Evolutionary conservation across 2,888 invertebrate species (phyloP).

Genomic region (Lymantria monacha): DNA sequence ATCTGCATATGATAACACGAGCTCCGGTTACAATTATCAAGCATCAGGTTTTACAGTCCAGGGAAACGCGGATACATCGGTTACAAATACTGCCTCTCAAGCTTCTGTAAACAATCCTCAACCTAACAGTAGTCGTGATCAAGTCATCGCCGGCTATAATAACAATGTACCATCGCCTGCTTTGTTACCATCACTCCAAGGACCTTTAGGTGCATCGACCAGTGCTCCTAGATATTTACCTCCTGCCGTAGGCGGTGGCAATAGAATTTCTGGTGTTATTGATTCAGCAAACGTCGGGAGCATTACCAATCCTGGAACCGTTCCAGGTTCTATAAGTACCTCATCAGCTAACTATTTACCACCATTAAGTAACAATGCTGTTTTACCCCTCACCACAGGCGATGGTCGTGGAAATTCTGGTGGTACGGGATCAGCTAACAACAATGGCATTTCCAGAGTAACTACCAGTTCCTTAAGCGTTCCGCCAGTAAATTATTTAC

Average conservation of each 20-base stretch:
- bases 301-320: conserved; percentile 17
- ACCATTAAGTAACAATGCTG: conserved; percentile 18
- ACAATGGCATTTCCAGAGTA: conserved; percentile 21
- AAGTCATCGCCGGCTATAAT: conserved; percentile 34
- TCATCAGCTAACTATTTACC: conserved; percentile 45
- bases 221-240: conserved; percentile 67
- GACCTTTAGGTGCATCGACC: conserved; percentile 44
- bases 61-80: conserved; percentile 13
- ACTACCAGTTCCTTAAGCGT: conserved; percentile 9
- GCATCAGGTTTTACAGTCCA: conserved; percentile 9
- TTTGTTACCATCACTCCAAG: conserved; percentile 20
- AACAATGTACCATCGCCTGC: conserved; percentile 30
- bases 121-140: conserved; percentile 12
- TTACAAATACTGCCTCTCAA: conserved; percentile 16
- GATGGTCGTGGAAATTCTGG: conserved; percentile 13
- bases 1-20: conserved; percentile 9
- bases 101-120: conserved; percentile 6
- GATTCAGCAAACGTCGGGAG: conserved; percentile 20
- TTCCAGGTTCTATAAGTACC: conserved; percentile 10
- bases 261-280: conserved; percentile 10
- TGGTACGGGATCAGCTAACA: conserved; percentile 16
- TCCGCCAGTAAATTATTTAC: conserved; percentile 43
- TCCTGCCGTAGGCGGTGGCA: conserved; percentile 33
- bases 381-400: conserved; percentile 42
- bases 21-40: conserved; percentile 44